Conservation (phyloP, 2,113 vertebrate species). For the Hiodon alosoides region DNA sequence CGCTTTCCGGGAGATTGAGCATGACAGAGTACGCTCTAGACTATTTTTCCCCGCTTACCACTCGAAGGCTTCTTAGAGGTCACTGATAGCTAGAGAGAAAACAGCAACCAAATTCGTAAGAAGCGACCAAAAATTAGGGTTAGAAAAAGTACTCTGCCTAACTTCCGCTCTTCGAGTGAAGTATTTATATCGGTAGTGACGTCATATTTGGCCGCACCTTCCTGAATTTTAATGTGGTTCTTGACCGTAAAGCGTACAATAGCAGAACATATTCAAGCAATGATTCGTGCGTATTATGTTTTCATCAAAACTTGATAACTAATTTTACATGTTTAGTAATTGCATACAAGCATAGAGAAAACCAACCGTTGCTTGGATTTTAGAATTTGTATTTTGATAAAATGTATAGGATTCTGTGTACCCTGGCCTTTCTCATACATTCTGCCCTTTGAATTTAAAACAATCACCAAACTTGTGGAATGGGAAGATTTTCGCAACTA, state of each 20-base stretch:
- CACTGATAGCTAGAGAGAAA: conserved; percentile 49
- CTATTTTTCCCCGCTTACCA: conserved; percentile 36
- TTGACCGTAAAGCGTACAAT: neutral
- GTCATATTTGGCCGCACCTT: conserved; percentile 28
- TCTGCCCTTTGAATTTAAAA: too few species aligned
- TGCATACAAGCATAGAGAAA: too few species aligned
- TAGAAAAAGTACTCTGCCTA: conserved; percentile 39
- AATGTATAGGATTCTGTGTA: too few species aligned
- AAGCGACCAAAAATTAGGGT: conserved; percentile 30
- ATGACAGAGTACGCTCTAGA: conserved; percentile 36
- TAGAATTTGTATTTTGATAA: too few species aligned
- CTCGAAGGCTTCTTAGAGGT: conserved; percentile 33
- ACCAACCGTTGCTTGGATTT: too few species aligned
- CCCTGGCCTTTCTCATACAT: too few species aligned
- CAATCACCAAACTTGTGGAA: too few species aligned
- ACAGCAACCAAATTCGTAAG: conserved; percentile 42
- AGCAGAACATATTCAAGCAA: neutral
- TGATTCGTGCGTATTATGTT: too few species aligned
- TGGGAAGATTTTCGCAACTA: too few species aligned
- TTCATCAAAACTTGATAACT: too few species aligned
- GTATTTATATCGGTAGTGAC: conserved; percentile 28
- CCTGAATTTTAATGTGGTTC: neutral
- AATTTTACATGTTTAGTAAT: too few species aligned
- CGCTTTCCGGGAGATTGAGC: conserved; percentile 39
- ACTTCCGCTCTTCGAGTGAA: too few species aligned